Conservation (phyloP, 1,140 invertebrate genomes). For the Rhagoletis zephyria region DNA sequence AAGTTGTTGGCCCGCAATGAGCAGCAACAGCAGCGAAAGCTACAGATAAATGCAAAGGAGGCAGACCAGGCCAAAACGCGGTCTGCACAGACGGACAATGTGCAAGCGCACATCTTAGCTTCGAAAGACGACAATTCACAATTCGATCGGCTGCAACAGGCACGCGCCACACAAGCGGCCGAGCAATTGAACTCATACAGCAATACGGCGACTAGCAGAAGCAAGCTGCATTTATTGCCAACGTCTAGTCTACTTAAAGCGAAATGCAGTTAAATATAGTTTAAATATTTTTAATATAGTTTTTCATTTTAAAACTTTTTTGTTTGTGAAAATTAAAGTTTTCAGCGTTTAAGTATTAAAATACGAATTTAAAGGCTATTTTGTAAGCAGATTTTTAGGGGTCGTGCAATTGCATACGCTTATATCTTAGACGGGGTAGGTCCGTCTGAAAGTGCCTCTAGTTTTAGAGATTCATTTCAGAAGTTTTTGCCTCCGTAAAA, state of each 20-base stretch:
- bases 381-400: too few species aligned
- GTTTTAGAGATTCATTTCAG: too few species aligned
- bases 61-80: not conserved
- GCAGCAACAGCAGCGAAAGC: not conserved
- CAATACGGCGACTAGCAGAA: not conserved
- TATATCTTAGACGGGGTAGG: too few species aligned
- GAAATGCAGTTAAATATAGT: slow-evolving; percentile 5
- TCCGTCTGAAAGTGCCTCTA: too few species aligned
- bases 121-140: not conserved
- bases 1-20: not conserved
- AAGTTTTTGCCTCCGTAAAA: too few species aligned
- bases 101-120: not conserved
- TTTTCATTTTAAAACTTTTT: slow-evolving; percentile 6
- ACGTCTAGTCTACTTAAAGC: slow-evolving; percentile 8
- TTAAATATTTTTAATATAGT: not conserved
- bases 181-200: slow-evolving; percentile 4
- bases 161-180: not conserved
- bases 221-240: not conserved
- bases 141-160: slow-evolving; percentile 2
- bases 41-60: not conserved
- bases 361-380: not conserved
- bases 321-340: not conserved
- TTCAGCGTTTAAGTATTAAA: not conserved
- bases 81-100: not conserved
- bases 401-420: too few species aligned